Conservation (phyloP, 1,140 invertebrate species). For the Lucilia sericata region DNA sequence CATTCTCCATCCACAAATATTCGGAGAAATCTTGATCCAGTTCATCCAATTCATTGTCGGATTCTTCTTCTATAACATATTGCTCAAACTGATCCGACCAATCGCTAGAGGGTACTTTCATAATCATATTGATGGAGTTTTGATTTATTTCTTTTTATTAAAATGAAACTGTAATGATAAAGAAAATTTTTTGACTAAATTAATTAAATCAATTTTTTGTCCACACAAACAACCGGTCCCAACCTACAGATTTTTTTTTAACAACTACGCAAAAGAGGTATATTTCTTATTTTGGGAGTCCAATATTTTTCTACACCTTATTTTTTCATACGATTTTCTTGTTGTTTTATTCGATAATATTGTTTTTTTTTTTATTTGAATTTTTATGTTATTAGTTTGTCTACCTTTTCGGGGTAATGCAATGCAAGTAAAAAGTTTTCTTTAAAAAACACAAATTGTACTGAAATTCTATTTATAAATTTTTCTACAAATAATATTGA, state of each 20-base stretch:
- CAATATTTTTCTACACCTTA: no score
- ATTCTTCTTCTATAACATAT: slow-evolving; percentile 70
- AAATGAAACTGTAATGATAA: slow-evolving; percentile 41
- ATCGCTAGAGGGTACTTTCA: slow-evolving; percentile 66
- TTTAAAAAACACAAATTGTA: not conserved
- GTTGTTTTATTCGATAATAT: no score
- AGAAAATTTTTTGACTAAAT: slow-evolving; percentile 26
- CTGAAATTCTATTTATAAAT: slow-evolving; percentile 26
- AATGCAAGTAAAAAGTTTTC: not conserved
- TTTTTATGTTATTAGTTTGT: not conserved
- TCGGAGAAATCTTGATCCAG: slow-evolving; percentile 81
- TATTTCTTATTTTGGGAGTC: not conserved
- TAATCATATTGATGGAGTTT: slow-evolving; percentile 54
- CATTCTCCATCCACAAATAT: slow-evolving; percentile 93
- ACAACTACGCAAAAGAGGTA: not conserved
- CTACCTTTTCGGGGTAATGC: not conserved
- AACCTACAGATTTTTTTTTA: not conserved
- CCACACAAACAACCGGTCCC: not conserved
- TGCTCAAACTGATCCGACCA: slow-evolving; percentile 67
- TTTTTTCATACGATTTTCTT: no score
- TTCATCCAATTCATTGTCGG: slow-evolving; percentile 69
- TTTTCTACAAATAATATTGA: not conserved
- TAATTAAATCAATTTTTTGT: not conserved
- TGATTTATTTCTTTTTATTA: slow-evolving; percentile 37
- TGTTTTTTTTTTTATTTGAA: not conserved